Conservation (phyloP, 2,797 vertebrate genomes). For the Manis javanica region DNA sequence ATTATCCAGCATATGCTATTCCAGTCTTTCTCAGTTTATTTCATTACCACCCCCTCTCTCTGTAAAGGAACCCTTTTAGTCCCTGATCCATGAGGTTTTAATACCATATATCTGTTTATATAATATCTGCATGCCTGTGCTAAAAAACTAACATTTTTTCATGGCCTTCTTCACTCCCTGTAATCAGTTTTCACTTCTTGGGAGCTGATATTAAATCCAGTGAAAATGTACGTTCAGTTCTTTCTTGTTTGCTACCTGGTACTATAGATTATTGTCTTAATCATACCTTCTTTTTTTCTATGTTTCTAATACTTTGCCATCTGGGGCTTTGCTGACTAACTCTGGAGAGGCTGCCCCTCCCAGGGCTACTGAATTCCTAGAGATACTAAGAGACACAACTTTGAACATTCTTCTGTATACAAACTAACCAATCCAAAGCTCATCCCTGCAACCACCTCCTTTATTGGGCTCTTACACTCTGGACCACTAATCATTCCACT, state of each 20-base stretch:
- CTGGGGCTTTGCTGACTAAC: background rate
- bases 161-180: background rate
- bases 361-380: background rate
- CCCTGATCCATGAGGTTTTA: background rate
- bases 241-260: background rate
- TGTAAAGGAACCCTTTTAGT: background rate
- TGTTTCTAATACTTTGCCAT: background rate
- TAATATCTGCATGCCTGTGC: background rate
- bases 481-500: background rate
- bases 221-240: background rate
- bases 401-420: background rate
- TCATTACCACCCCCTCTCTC: background rate
- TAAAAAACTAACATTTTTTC: background rate
- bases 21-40: background rate
- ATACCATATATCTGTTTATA: background rate
- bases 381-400: background rate
- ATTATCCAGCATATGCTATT: background rate
- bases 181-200: background rate
- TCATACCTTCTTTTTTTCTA: background rate
- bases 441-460: background rate
- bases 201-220: too few relatives aligned
- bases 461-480: background rate
- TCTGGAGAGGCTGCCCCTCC: background rate
- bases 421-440: background rate
- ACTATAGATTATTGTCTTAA: background rate